Evolutionary conservation across 1,140 invertebrate species (phyloP).

Genomic region (Ladona fulva): DNA sequence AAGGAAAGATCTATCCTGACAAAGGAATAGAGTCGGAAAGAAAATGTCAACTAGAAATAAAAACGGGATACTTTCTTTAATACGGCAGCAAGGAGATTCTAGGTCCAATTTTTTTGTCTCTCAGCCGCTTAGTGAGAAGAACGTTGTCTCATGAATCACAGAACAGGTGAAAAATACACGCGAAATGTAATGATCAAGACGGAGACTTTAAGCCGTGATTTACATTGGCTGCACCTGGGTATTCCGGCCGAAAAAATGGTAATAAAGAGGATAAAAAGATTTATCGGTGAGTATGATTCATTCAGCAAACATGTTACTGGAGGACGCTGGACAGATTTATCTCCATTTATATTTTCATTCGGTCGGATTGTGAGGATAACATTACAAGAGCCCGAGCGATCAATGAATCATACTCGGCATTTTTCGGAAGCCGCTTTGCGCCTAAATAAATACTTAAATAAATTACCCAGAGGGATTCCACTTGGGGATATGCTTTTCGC

Average conservation of each 20-base stretch:
- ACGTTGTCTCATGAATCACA: not conserved
- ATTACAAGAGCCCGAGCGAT: not conserved
- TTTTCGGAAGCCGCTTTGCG: not conserved
- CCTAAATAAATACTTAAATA: no score
- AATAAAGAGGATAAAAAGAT: not conserved
- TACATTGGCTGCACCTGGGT: not conserved
- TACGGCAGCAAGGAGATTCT: not conserved
- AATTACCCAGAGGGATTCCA: no score
- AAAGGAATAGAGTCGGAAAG: no score
- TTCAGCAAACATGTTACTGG: not conserved
- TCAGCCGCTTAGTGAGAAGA: not conserved
- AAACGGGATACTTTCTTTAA: no score
- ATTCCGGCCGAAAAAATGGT: not conserved
- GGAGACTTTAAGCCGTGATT: not conserved
- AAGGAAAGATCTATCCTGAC: not conserved
- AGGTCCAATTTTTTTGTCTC: not conserved
- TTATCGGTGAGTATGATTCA: not conserved
- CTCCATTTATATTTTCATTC: slow-evolving; percentile 2
- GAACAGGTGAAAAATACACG: not conserved
- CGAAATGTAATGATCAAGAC: not conserved
- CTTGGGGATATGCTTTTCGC: no score
- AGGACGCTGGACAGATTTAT: not conserved
- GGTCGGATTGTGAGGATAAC: not conserved
- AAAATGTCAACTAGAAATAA: no score
- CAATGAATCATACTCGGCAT: not conserved